A percentile compares a stretch with the other conserved stretches of the same genome.
These are phyloP conservation scores for Nasonia oneida DNA, from an alignment of 2,888 invertebrate species.

Conservation along the genomic window DNA sequence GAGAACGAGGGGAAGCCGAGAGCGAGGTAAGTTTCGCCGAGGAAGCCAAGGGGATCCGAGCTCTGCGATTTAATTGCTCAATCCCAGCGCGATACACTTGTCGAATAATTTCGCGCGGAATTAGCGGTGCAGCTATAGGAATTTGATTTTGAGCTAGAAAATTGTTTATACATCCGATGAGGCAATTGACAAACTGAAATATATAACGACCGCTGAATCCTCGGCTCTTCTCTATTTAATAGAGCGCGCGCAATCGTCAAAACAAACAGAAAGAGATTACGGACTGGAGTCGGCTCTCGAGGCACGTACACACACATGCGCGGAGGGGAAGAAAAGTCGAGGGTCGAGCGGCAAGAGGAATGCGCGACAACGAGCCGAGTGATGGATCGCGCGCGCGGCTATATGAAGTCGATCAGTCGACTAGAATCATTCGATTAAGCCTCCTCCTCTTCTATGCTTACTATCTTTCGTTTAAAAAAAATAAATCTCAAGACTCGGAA, in stretches of 20 bases:
- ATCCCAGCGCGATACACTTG: slow-evolving; percentile 65
- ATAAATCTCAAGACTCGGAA: no score
- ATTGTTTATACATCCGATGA: background rate
- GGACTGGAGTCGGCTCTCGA: slow-evolving; percentile 16
- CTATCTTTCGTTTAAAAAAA: background rate
- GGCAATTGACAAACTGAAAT: background rate
- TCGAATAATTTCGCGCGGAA: slow-evolving; percentile 58
- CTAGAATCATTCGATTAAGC: slow-evolving; percentile 69
- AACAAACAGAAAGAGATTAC: slow-evolving; percentile 53
- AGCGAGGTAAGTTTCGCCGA: slow-evolving; percentile 41
- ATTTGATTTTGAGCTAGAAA: slow-evolving; percentile 40
- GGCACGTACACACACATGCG: background rate
- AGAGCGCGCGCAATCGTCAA: slow-evolving; percentile 41
- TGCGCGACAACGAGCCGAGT: slow-evolving; percentile 54
- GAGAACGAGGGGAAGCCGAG: slow-evolving; percentile 27
- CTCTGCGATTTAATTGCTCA: slow-evolving; percentile 60
- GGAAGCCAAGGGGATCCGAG: background rate
- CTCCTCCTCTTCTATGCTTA: slow-evolving; percentile 28
- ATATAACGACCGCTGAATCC: background rate
- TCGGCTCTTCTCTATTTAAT: background rate
- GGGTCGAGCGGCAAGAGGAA: slow-evolving; percentile 1
- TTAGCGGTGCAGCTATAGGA: slow-evolving; percentile 4
- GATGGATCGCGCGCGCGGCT: slow-evolving; percentile 70
- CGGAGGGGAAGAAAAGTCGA: background rate
- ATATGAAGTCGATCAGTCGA: slow-evolving; percentile 72